Conservation (phyloP, 2,797 vertebrate genomes). For the Takifugu rubripes region DNA sequence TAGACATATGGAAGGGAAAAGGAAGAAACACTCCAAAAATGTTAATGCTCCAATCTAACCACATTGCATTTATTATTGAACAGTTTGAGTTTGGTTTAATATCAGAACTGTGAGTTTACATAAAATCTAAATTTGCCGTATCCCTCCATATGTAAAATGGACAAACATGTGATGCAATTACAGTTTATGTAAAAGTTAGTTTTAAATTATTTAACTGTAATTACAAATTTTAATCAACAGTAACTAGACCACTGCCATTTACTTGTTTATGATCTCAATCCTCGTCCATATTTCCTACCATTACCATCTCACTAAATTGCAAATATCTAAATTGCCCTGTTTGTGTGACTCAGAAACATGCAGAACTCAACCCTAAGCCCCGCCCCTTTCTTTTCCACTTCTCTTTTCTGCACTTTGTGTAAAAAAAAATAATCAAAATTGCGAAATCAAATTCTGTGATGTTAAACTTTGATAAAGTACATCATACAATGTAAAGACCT, state of each 20-base stretch:
- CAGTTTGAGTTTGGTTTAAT: no score
- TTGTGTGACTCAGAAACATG: slow-evolving; percentile 16
- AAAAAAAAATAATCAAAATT: slow-evolving; percentile 30
- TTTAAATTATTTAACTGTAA: no score
- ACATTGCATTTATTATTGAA: no score
- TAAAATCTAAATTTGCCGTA: no score
- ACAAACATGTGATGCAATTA: no score
- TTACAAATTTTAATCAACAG: no score
- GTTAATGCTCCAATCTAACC: no score
- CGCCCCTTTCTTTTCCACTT: slow-evolving; percentile 31
- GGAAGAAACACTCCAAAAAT: no score
- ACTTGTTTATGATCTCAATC: neutral
- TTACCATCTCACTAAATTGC: neutral
- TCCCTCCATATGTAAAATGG: no score
- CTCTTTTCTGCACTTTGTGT: slow-evolving; percentile 8
- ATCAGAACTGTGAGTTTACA: no score
- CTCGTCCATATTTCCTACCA: neutral
- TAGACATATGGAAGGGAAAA: no score
- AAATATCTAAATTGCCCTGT: slow-evolving; percentile 1
- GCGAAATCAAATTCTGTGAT: slow-evolving; percentile 28
- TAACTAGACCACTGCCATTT: neutral
- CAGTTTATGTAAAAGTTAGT: no score
- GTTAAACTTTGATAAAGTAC: neutral
- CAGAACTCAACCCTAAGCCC: slow-evolving; percentile 22
- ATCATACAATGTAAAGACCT: neutral